A percentile compares a stretch with the other conserved stretches of the same genome.
Evolutionary conservation across 1,140 invertebrate genomes (phyloP).

Genomic region (Trinorchestia longiramus): DNA sequence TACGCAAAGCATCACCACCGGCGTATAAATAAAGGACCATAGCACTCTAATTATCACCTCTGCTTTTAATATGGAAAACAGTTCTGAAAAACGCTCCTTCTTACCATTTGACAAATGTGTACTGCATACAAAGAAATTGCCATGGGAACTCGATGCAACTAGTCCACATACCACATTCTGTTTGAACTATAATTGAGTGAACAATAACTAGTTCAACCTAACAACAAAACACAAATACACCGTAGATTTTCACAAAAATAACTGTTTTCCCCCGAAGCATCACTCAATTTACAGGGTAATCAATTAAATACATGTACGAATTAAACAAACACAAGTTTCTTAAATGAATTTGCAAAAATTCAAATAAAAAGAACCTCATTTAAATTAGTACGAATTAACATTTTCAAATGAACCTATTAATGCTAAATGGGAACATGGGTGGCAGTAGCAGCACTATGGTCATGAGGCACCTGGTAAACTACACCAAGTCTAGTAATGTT

Average conservation of each 20-base stretch:
- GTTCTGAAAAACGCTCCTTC: no score
- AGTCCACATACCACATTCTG: no score
- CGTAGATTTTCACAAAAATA: background rate
- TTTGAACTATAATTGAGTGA: background rate
- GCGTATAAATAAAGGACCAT: no score
- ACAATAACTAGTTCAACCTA: background rate
- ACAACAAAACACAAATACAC: background rate
- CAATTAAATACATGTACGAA: background rate
- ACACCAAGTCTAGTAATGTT: background rate
- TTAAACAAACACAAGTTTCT: background rate
- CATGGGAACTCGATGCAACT: no score
- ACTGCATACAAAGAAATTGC: no score
- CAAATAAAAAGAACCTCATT: background rate
- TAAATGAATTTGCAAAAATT: background rate
- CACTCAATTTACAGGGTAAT: no score
- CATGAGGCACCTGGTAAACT: background rate
- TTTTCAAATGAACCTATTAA: background rate
- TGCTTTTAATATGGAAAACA: no score
- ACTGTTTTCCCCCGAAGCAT: no score
- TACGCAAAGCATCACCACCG: no score
- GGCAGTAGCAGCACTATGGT: background rate
- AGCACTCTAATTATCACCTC: no score
- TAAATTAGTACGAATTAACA: background rate
- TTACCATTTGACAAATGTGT: no score
- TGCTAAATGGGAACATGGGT: background rate